phyloP scores from a whole-genome alignment of 2,113 vertebrate species.

The Callospermophilus lateralis region DNA sequence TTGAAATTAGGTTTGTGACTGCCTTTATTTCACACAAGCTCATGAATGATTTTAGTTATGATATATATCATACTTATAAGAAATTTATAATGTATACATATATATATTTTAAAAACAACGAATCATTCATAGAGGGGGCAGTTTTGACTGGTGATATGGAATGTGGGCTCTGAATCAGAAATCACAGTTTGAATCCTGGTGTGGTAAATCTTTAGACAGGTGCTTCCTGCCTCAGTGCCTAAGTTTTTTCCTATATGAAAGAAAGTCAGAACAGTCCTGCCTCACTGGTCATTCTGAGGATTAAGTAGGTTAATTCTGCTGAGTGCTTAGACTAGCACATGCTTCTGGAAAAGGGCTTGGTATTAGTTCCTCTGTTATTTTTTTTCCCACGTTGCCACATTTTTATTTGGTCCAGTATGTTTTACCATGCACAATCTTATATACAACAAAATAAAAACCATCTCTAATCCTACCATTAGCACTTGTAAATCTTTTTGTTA shows the following conservation, averaged over 20 bases:
- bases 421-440: neutral
- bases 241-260: neutral
- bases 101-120: too few species aligned
- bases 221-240: neutral
- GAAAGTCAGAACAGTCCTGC: neutral
- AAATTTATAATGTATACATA: too few species aligned
- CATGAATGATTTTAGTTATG: too few species aligned
- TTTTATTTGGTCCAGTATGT: constrained; percentile 11
- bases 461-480: neutral
- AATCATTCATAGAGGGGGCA: neutral
- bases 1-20: too few species aligned
- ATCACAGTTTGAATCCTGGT: neutral
- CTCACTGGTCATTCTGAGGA: neutral
- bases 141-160: neutral
- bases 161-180: neutral
- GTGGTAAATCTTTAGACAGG: constrained; percentile 22
- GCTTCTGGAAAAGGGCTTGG: neutral
- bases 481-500: neutral
- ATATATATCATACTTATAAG: too few species aligned
- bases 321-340: neutral
- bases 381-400: neutral
- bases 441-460: neutral
- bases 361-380: neutral
- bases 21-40: too few species aligned
- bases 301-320: neutral